Evolutionary conservation across 2,113 vertebrate genomes (phyloP).

Genomic region (Myotis lucifugus): DNA sequence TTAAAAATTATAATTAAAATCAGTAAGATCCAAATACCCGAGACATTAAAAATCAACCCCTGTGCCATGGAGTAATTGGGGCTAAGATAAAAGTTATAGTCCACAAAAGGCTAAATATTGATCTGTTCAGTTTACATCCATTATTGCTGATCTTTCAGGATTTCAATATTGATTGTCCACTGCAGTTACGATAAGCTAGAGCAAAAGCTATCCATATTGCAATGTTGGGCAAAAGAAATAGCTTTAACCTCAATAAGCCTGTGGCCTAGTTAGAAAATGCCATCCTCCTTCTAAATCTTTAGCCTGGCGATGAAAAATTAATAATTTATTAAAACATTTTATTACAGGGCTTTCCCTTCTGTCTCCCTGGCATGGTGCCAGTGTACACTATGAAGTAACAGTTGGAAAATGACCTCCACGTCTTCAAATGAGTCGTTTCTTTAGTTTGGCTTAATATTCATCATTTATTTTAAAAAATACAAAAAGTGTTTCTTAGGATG

Average conservation of each 20-base stretch:
- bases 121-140: conserved; percentile 42
- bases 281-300: conserved; percentile 73
- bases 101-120: conserved; percentile 60
- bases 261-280: conserved; percentile 57
- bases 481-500: conserved; percentile 55
- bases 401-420: conserved; percentile 77
- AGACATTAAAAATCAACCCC: conserved; percentile 70
- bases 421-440: conserved; percentile 76
- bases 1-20: conserved; percentile 53
- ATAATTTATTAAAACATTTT: conserved; percentile 80
- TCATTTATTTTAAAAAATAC: conserved; percentile 47
- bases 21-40: conserved; percentile 44
- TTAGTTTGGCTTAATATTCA: conserved; percentile 83
- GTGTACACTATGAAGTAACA: conserved; percentile 77
- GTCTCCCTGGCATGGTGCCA: conserved; percentile 77
- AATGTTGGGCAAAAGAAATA: conserved; percentile 25
- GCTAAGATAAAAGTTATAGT: conserved; percentile 76
- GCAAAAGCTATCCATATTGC: not conserved
- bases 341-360: conserved; percentile 79
- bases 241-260: conserved; percentile 68
- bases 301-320: conserved; percentile 55
- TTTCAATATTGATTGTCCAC: conserved; percentile 56
- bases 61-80: conserved; percentile 68
- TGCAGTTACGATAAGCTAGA: conserved; percentile 35
- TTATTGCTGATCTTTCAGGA: conserved; percentile 64